Percentiles rank a stretch among this genome's conserved stretches.
Evolutionary conservation across 2,888 invertebrate genomes (phyloP).

Genomic region (Drepana falcataria): DNA sequence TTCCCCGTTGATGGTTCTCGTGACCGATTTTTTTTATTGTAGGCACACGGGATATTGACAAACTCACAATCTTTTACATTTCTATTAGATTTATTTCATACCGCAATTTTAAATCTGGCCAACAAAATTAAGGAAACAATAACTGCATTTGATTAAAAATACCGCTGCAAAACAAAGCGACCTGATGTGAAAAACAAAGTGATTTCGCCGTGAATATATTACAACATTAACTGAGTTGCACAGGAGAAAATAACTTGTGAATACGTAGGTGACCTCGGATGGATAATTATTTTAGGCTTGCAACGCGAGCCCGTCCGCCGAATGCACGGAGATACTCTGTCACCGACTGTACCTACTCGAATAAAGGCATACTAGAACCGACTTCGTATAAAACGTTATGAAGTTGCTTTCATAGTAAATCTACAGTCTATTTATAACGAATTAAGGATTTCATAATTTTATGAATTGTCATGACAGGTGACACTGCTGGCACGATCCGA

Average conservation of each 20-base stretch:
- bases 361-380: neutral
- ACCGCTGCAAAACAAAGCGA: slow-evolving; percentile 8
- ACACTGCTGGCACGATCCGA: no score
- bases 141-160: neutral
- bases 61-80: no score
- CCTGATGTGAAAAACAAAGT: slow-evolving; percentile 26
- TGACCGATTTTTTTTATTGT: no score
- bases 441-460: no score
- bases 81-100: no score
- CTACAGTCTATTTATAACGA: no score
- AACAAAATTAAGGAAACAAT: neutral
- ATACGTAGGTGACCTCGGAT: slow-evolving; percentile 60
- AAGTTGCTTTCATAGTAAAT: no score
- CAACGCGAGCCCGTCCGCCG: slow-evolving; percentile 24
- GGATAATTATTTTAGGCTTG: slow-evolving; percentile 60
- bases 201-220: slow-evolving; percentile 27
- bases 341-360: slow-evolving; percentile 21
- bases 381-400: no score
- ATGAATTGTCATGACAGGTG: no score
- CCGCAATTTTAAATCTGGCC: no score
- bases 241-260: slow-evolving; percentile 48
- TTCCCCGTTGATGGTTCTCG: no score
- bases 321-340: slow-evolving; percentile 30
- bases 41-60: no score
- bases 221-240: slow-evolving; percentile 32